phyloP scores from a whole-genome alignment of 2,797 vertebrate genomes.

The Nasua narica region DNA sequence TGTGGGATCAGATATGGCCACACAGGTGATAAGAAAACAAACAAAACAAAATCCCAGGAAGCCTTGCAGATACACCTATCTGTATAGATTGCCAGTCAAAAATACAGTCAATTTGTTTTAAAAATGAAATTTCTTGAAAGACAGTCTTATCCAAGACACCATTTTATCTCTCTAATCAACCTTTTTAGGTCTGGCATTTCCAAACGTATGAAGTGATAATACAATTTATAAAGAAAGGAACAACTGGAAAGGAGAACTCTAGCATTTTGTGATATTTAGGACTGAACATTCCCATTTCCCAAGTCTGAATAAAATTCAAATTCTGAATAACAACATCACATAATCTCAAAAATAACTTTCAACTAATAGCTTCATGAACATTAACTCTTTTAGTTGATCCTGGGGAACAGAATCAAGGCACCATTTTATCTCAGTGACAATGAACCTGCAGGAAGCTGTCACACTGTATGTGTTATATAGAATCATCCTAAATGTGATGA shows the following conservation, averaged over 20 bases:
- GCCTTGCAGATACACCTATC: neutral
- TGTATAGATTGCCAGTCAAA: neutral
- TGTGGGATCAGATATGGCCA: neutral
- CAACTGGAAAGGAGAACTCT: neutral
- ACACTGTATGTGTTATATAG: neutral
- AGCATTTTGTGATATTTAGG: neutral
- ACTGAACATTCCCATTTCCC: neutral
- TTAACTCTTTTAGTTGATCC: neutral
- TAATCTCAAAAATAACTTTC: neutral
- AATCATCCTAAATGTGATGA: conserved; percentile 5
- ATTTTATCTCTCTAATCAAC: neutral
- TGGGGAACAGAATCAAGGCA: neutral
- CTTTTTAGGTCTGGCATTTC: neutral
- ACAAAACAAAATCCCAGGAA: neutral
- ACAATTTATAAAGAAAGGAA: neutral
- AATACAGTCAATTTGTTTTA: neutral
- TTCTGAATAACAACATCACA: neutral
- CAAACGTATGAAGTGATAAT: neutral
- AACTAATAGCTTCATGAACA: neutral
- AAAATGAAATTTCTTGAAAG: neutral
- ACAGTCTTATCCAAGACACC: neutral
- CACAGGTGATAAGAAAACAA: neutral
- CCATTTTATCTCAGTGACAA: neutral
- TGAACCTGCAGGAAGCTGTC: neutral
- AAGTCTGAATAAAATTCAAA: neutral